Evolutionary conservation across 1,140 invertebrate genomes (phyloP), one percentile per base, ranked within the genome.

Genomic region (Chrysomallon squamiferum): DNA sequence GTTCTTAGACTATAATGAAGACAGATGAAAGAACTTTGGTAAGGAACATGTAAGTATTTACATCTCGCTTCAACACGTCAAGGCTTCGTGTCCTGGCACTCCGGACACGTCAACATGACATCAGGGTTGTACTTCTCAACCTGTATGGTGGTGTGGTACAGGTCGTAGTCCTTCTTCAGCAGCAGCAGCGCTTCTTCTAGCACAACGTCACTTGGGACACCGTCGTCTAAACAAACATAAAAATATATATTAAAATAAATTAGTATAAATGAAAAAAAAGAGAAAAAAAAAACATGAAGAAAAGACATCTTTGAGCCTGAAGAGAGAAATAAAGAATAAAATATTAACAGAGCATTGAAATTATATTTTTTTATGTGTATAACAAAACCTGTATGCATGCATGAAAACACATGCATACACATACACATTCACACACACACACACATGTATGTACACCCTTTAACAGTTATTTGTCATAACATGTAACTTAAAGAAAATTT

Each of bases 81-180:
- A 15, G 35, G 35, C 27, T 59, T 59, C 2, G 65, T 54, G 56
- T 69, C 62, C 32, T 65, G 56, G 59, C 78, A 80, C 3, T 72
- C 57, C 1, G n/a, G 13, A 65, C 78, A 80, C 6, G 27, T 49
- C 7, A 56, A 41, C 72, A 75, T 76, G 15, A 71, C 45, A 11
- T 62, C 66, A 13, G 70, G 56, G 18, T 72, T 63, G 52, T 77
- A 75, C 9, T 56, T 50, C 41, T 82, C 80, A 13, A 82, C 72
- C 57, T 82, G 80, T 25, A 82, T 76, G 9, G 80, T 82, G 11
- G 71, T 65, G 50, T 73, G 72, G 13, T 69, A 58, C 29, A 82
- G 77, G 5, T 38, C 25, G 33, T 73, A 68, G 66, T 77, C 72
- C 6, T 66, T 59, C 30, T 73, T 60, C 47, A 72, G 64, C 1